A percentile compares a stretch with the other conserved stretches of the same genome.
Conservation (phyloP, 1,140 invertebrate species). For the Drosophila kanapiae region DNA sequence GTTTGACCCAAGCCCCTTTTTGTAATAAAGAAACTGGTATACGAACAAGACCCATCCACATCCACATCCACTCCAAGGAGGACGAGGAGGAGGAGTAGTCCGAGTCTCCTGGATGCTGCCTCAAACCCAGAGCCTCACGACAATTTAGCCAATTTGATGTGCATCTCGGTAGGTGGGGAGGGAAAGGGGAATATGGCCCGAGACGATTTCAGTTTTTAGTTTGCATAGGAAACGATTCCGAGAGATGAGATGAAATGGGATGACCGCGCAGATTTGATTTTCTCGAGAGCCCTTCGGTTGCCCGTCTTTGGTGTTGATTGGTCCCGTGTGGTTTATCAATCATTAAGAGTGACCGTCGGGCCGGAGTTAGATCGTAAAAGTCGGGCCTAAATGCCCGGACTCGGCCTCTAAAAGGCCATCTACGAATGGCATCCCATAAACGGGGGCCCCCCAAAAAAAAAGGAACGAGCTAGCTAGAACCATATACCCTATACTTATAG, state of each 20-base stretch:
- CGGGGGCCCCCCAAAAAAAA: conserved; percentile 4
- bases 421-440: conserved; percentile 63
- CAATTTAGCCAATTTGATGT: conserved; percentile 79
- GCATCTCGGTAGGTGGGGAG: conserved; percentile 14
- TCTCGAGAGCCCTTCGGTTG: conserved; percentile 30
- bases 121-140: conserved; percentile 53
- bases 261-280: conserved; percentile 62
- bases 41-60: conserved; percentile 62
- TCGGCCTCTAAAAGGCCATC: conserved; percentile 73
- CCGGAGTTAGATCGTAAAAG: conserved; percentile 52
- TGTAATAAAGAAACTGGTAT: conserved; percentile 81
- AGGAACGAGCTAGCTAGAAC: conserved; percentile 14
- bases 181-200: conserved; percentile 16
- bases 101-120: conserved; percentile 40
- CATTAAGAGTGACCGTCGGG: conserved; percentile 64
- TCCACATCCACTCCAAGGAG: conserved; percentile 16
- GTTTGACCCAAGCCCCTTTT: conserved; percentile 81
- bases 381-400: conserved; percentile 50
- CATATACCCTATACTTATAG: conserved; percentile 51
- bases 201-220: conserved; percentile 47
- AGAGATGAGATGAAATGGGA: conserved; percentile 32
- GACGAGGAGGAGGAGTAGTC: conserved; percentile 1
- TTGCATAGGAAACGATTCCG: conserved; percentile 48
- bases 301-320: conserved; percentile 63
- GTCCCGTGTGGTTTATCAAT: conserved; percentile 81